Base-by-base conservation (phyloP, 2,888 invertebrate genomes). In the Conus canariensis region DNA sequence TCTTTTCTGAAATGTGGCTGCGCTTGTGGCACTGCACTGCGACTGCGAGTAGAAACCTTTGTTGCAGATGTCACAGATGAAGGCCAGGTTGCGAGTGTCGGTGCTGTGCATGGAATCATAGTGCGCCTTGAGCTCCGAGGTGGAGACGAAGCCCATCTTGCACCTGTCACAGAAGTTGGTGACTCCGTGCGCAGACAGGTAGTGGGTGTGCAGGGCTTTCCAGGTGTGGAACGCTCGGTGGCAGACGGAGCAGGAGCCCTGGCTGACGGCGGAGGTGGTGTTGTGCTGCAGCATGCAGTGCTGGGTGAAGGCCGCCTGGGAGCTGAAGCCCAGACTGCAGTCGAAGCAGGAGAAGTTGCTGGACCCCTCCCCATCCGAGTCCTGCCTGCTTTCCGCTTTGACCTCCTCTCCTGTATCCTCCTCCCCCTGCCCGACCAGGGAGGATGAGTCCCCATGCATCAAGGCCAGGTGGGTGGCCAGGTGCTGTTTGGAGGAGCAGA, bases 21-120 rank as follows among this genome's bases (percentile, higher is more conserved):
- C 92, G 45, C 85, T 93, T 93, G 90, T 94, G 94, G 94, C 94
- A 25, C 92, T 93, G 90, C 92, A 93, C 90, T 92, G 92, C 16
- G 92, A 92, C 90, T 91, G 91, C 0, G 93, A 92, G 88, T 90
- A 91, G 90, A 93, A 93, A n/a, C 91, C 90, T 82, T 93, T 93
- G 88, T 91, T 91, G 88, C 92, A 93, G 89, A 93, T 93, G 88
- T 92, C 92, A 74, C 93, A 92, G 74, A 91, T 90, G 87, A 90
- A 93, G 14, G 91, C 88, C 56, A 91, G 89, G 87, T 91, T 91
- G 80, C 90, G 89, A 25, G 91, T 88, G 30, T 90, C 90, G 70
- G 89, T 19, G 8, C 88, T 90, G 85, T 93, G 92, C 4, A 90
- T 85, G 25, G 90, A 90, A n/a, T 92, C 92, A 25, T 89, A 90